Conservation (phyloP, 1,140 invertebrate genomes). For the Magallana angulata region DNA sequence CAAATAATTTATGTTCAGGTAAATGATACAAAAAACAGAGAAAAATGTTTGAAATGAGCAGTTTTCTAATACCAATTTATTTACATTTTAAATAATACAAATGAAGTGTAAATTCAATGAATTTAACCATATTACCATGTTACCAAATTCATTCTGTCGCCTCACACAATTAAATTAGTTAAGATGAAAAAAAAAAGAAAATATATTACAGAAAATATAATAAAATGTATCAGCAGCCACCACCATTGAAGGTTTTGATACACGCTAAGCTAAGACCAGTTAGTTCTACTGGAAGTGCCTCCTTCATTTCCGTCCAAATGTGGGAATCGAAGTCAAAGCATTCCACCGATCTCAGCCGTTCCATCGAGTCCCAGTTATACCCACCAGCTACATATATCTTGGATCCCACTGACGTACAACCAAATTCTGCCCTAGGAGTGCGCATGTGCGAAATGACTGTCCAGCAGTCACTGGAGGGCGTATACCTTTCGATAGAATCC, state of each 20-base stretch:
- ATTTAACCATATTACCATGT: too few species aligned
- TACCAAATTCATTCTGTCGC: too few species aligned
- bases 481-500: conserved; percentile 74
- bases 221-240: too few species aligned
- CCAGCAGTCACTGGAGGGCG: conserved; percentile 81
- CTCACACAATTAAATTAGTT: too few species aligned
- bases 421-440: conserved; percentile 74
- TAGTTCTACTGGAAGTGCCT: background rate
- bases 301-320: conserved; percentile 56
- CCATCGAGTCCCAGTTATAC: conserved; percentile 65
- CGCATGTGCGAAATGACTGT: conserved; percentile 80
- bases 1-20: too few species aligned
- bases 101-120: too few species aligned
- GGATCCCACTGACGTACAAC: conserved; percentile 51
- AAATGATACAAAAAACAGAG: too few species aligned
- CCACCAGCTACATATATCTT: conserved; percentile 67
- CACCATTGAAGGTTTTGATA: background rate
- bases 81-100: too few species aligned
- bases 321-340: conserved; percentile 57
- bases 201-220: too few species aligned
- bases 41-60: too few species aligned
- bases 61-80: too few species aligned
- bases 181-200: too few species aligned
- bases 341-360: conserved; percentile 58
- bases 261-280: conserved; percentile 19